Evolutionary conservation across 2,797 vertebrate genomes (phyloP).

Genomic region (Leontocebus nigricollis): DNA sequence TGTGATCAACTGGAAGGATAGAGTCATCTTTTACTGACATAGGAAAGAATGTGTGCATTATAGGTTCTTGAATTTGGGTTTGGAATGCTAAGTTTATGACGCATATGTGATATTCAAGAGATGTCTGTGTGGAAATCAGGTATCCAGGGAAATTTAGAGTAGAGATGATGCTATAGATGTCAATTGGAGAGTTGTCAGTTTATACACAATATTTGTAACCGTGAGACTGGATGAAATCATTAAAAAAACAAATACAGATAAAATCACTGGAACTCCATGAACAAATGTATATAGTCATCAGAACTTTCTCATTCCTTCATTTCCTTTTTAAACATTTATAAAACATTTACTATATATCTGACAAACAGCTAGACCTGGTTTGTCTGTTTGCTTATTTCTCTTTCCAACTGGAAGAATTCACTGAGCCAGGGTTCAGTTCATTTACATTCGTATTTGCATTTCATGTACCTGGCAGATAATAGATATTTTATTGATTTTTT

Average conservation of each 20-base stretch:
- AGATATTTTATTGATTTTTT: not conserved
- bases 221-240: not conserved
- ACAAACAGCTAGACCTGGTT: not conserved
- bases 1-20: not conserved
- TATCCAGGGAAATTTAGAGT: not conserved
- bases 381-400: not conserved
- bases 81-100: not conserved
- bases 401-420: not conserved
- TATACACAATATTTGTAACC: not conserved
- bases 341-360: not conserved
- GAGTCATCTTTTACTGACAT: not conserved
- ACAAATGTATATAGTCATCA: not conserved
- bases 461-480: not conserved
- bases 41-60: not conserved
- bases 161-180: not conserved
- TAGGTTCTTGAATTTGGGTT: not conserved
- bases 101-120: not conserved
- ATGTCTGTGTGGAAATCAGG: not conserved
- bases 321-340: constrained; percentile 11
- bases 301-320: not conserved
- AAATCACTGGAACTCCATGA: not conserved
- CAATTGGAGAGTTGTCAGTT: not conserved
- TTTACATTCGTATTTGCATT: not conserved
- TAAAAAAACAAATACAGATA: not conserved
- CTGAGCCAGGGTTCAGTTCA: not conserved